Percentiles rank a stretch among this genome's conserved stretches.
Evolutionary conservation across 2,113 vertebrate genomes (phyloP).

Genomic region (Ictalurus furcatus): DNA sequence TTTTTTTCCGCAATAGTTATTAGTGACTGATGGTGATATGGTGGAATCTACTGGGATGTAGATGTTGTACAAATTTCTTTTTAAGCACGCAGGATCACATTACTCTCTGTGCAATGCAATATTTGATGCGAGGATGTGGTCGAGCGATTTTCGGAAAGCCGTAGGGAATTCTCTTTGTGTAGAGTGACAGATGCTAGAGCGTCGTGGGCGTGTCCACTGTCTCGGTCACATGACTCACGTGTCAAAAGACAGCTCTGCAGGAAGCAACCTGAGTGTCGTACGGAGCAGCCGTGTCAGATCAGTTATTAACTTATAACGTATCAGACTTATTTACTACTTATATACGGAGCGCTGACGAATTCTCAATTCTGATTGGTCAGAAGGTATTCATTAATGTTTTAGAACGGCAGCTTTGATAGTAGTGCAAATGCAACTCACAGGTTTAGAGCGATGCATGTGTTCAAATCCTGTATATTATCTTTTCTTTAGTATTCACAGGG

Average conservation of each 20-base stretch:
- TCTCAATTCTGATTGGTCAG: not conserved
- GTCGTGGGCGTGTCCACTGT: not conserved
- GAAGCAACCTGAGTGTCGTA: not conserved
- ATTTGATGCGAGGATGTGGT: not conserved
- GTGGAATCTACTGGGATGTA: not conserved
- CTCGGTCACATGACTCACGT: not conserved
- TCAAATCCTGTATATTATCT: not conserved
- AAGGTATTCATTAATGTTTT: not conserved
- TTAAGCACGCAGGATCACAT: not conserved
- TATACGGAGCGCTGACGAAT: not conserved
- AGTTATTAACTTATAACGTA: not conserved
- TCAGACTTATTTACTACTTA: not conserved
- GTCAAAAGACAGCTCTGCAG: not conserved
- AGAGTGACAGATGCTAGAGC: conserved; percentile 44
- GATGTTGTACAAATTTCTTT: not conserved
- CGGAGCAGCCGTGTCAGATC: not conserved
- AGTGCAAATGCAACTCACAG: not conserved
- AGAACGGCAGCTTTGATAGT: not conserved
- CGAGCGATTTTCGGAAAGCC: not conserved
- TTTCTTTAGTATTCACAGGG: not conserved
- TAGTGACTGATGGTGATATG: not conserved
- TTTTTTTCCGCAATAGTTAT: not conserved
- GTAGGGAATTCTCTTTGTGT: conserved; percentile 16
- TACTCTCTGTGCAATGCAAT: not conserved
- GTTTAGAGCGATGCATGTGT: not conserved